Evolutionary conservation across 2,113 vertebrate species (phyloP).

Genomic region (Paracyprichromis sp.): DNA sequence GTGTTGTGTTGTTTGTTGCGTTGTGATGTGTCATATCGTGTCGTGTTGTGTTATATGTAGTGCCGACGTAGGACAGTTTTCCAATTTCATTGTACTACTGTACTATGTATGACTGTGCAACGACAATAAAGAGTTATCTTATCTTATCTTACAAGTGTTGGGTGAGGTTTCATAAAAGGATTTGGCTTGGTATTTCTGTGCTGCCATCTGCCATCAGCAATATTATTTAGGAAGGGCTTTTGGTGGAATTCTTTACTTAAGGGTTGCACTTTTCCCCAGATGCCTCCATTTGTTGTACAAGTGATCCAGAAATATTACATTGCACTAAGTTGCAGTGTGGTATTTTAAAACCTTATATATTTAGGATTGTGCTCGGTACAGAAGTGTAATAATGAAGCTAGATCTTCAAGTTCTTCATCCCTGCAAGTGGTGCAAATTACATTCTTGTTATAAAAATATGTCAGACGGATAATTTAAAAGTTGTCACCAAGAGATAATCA

Average conservation of each 20-base stretch:
- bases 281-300: neutral
- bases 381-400: neutral
- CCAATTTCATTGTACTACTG: too few species aligned
- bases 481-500: neutral
- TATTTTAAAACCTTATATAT: neutral
- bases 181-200: neutral
- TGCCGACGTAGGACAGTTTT: too few species aligned
- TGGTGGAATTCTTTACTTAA: neutral
- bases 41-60: too few species aligned
- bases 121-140: too few species aligned
- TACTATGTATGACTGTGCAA: too few species aligned
- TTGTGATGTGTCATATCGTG: too few species aligned
- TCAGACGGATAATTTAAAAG: neutral
- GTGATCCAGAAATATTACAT: neutral
- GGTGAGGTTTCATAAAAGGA: neutral
- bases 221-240: neutral
- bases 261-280: neutral
- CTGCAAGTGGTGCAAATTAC: neutral
- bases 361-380: fast-evolving
- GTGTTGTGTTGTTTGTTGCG: too few species aligned
- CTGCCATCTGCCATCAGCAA: neutral
- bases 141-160: too few species aligned
- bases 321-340: neutral
- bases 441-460: neutral
- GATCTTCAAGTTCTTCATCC: neutral